phyloP scores from a whole-genome alignment of 35 echinoderm and acorn worm genomes.

The Chiridota heheva region DNA sequence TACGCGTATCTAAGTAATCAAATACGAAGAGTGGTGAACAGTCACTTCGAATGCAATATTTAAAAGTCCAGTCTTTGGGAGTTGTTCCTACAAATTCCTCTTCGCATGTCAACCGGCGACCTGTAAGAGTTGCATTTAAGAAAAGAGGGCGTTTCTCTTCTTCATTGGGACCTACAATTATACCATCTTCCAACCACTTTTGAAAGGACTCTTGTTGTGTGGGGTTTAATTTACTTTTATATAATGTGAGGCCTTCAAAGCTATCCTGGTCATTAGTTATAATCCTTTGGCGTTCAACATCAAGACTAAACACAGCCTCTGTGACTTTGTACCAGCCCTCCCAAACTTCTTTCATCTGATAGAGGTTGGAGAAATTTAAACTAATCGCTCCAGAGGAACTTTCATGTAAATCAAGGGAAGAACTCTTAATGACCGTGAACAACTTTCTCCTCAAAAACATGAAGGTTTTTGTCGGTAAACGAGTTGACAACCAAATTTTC shows the following conservation, averaged over 20 bases:
- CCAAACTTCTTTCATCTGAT: neutral
- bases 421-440: neutral
- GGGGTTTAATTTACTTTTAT: no score
- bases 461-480: conserved; percentile 25
- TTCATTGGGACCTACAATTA: conserved; percentile 25
- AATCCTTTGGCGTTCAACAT: neutral
- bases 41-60: no score
- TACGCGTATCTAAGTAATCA: no score
- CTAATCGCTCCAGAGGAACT: conserved; percentile 58
- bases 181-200: conserved; percentile 47
- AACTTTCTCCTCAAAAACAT: conserved; percentile 24
- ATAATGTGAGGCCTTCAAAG: neutral
- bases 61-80: no score
- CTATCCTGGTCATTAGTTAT: neutral
- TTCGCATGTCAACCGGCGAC: no score
- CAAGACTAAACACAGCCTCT: neutral
- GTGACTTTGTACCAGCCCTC: conserved; percentile 17
- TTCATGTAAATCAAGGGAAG: conserved; percentile 13
- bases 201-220: no score
- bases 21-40: no score
- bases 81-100: no score
- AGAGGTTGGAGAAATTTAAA: conserved; percentile 1
- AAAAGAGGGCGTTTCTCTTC: neutral
- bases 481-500: conserved; percentile 55
- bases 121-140: conserved; percentile 63